Base-by-base conservation (phyloP, 2,888 invertebrate genomes). In the Drosophila kambysellisi region DNA sequence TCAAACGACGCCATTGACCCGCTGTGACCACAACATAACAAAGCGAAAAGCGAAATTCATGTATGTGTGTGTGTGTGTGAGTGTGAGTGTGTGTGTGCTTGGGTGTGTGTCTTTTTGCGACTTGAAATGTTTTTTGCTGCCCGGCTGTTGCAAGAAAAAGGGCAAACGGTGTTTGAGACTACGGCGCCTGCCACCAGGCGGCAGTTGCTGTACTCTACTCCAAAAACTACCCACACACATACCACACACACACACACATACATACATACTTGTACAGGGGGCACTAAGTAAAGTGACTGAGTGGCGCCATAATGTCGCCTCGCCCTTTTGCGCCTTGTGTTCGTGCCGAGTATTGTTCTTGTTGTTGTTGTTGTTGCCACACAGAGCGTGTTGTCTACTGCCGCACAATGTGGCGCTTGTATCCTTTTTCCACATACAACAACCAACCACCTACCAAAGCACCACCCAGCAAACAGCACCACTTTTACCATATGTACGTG, bases 271-370 rank as follows among this genome's bases (percentile, higher is more conserved):
- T 15, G 17, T 3, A 53, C 32, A 54, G 41, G 41, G 41, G 43
- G 17, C 50, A 39, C 29, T 39, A 67, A 67, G 69, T 69, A 50
- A 81, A 74, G 76, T 89, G 89, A 82, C 78, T 87, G 86, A 82
- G 79, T 90, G 87, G 90, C 87, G 87, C 87, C 90, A 86, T 90
- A 90, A 82, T 90, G 87, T 77, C 87, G 88, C 86, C 77, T 72
- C 81, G 82, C 64, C 88, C 68, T 64, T 66, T 69, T 53, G 57
- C 54, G 51, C 17, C 58, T 65, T 71, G 70, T 61, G 70, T 66
- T 61, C 33, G 71, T 73, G 61, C 69, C 25, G 20, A 53, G 48
- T 57, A 50, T 20, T 20, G 30, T 15, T 37, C 39, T n/a, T 64
- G 50, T 70, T 46, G 66, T 64, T 50, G 50, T 30, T 17, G 17